phyloP scores from a whole-genome alignment of 2,797 vertebrate genomes.

The Spinibarbus caldwelli region DNA sequence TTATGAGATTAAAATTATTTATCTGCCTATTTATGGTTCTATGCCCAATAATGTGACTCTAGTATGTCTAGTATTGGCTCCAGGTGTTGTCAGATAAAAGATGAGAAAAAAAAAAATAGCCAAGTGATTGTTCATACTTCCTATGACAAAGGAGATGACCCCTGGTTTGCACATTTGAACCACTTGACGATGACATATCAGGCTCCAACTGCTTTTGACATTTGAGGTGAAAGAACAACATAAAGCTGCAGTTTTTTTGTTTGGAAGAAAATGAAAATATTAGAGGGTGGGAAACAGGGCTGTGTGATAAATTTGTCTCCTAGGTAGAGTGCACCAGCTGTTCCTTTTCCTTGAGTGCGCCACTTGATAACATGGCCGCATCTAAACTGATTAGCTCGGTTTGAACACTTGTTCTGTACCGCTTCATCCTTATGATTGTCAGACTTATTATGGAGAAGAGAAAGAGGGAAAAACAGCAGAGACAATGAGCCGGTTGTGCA shows the following conservation, averaged over 20 bases:
- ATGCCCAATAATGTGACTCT: neutral
- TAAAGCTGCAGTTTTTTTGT: neutral
- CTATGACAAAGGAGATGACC: conserved; percentile 21
- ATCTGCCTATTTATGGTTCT: neutral
- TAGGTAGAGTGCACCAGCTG: conserved; percentile 51
- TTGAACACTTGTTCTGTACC: conserved; percentile 43
- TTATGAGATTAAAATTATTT: no score
- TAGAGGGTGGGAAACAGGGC: conserved; percentile 7
- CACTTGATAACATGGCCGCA: conserved; percentile 44
- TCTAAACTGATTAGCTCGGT: conserved; percentile 43
- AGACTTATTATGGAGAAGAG: conserved; percentile 35
- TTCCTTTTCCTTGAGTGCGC: conserved; percentile 37
- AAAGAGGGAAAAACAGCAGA: conserved; percentile 8
- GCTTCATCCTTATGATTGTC: conserved; percentile 32
- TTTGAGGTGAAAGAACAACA: conserved; percentile 11
- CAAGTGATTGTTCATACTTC: conserved; percentile 33
- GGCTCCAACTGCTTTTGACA: conserved; percentile 20
- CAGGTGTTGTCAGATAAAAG: conserved; percentile 28
- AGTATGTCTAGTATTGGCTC: neutral
- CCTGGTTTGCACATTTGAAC: neutral
- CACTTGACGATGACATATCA: neutral
- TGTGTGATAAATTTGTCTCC: conserved; percentile 45
- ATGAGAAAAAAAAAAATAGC: conserved; percentile 12
- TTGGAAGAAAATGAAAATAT: conserved; percentile 25
- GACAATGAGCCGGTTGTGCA: conserved; percentile 31